Evolutionary conservation across 1,140 invertebrate genomes (phyloP).

Genomic region (Tribolium castaneum): DNA sequence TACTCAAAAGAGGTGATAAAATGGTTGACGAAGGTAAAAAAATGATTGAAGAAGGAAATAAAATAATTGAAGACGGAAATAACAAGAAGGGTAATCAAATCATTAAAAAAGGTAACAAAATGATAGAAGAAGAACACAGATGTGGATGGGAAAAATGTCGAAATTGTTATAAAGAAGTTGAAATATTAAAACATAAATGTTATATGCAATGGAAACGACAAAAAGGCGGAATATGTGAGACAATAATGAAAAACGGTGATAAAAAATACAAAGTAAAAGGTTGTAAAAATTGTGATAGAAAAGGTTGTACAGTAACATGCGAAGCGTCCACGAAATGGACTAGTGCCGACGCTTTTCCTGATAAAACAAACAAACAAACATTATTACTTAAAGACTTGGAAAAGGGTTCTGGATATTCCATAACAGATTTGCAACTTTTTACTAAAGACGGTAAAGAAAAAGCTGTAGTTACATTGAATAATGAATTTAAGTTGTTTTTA

Average conservation of each 20-base stretch:
- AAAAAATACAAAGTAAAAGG: slow-evolving; percentile 19
- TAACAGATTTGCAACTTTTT: neutral
- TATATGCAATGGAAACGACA: slow-evolving; percentile 18
- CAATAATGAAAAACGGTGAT: slow-evolving; percentile 19
- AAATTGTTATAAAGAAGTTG: slow-evolving; percentile 43
- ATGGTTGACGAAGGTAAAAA: slow-evolving; percentile 20
- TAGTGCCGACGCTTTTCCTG: too few relatives aligned
- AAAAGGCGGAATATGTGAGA: neutral
- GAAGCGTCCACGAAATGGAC: too few relatives aligned
- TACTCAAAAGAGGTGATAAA: slow-evolving; percentile 26
- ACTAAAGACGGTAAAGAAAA: neutral
- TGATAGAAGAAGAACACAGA: slow-evolving; percentile 36
- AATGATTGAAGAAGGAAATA: slow-evolving; percentile 17
- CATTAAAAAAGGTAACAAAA: neutral
- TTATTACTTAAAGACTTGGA: neutral
- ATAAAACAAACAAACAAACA: neutral
- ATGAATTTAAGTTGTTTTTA: neutral
- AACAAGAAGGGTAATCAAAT: slow-evolving; percentile 4
- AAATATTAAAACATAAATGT: slow-evolving; percentile 41
- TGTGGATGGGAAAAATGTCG: slow-evolving; percentile 40
- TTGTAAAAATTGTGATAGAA: slow-evolving; percentile 15
- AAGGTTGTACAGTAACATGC: slow-evolving; percentile 9
- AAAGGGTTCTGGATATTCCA: neutral
- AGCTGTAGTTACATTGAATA: neutral
- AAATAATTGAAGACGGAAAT: slow-evolving; percentile 12